Evolutionary conservation across 2,888 invertebrate species (phyloP), one percentile per base, ranked within the genome.

Genomic region (Macaria notata): DNA sequence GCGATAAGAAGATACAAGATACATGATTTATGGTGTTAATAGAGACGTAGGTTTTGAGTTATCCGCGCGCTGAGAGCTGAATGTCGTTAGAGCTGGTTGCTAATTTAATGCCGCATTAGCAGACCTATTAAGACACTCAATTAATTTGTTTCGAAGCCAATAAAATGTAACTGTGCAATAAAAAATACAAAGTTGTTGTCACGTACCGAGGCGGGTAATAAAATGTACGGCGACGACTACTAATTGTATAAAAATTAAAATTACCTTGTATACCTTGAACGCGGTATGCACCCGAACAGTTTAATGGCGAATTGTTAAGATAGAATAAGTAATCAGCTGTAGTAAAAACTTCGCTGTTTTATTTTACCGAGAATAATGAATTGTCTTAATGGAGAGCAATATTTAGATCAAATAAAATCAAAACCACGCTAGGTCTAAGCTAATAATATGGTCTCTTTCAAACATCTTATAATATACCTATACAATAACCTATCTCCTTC

Each of bases 21-120:
- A 57, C 46, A 64, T 65, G 61, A 56, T 59, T 59, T 47, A 62
- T 64, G 43, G 46, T 19, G 39, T 54, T 65, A 61, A 70, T 68
- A 66, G 62, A 70, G 70, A 65, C 64, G 66, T 68, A 57, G n/a
- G 36, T 44, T 48, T 51, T 59, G 44, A 53, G 38, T 47, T 31
- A 65, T 55, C 31, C 42, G 29, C 54, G 52, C 50, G 38, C 46
- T 49, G 31, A 42, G 45, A 48, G 43, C 41, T 55, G 56, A 61
- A 64, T 63, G 57, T 56, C 49, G 62, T 60, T 59, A 59, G 42
- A 51, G 55, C 39, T 59, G 30, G 19, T 36, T 50, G 44, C 50
- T 44, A 62, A 61, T 52, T 61, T 57, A 50, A 59, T 48, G 36
- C 46, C 55, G 45, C 56, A 59, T 63, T 63, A 63, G 31, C 51